Conservation (phyloP, 2,888 invertebrate genomes). For the Lasius platythorax region DNA sequence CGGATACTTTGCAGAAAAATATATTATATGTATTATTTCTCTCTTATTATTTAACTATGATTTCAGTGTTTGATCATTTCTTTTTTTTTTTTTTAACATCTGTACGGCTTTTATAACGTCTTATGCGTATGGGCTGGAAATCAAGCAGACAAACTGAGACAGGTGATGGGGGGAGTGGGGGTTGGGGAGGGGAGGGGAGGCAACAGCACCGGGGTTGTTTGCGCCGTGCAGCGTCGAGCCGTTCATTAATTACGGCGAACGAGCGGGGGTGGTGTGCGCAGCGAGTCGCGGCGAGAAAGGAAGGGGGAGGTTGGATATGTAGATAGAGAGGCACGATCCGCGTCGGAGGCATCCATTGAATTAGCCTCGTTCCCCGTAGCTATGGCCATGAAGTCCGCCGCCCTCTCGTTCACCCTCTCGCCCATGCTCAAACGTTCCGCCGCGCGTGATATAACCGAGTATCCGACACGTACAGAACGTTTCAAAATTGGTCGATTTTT, state of each 20-base stretch:
- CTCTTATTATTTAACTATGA: background rate
- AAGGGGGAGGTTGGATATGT: slow-evolving; percentile 33
- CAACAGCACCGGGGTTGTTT: slow-evolving; percentile 57
- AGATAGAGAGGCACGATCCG: slow-evolving; percentile 59
- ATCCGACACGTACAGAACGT: slow-evolving; percentile 46
- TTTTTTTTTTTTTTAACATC: background rate
- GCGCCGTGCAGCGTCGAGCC: slow-evolving; percentile 69
- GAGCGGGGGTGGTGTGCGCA: slow-evolving; percentile 61
- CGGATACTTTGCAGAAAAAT: background rate
- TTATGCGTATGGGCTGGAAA: slow-evolving; percentile 56
- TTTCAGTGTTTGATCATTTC: background rate
- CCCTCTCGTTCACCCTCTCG: slow-evolving; percentile 60
- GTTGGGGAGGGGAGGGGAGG: slow-evolving; percentile 20
- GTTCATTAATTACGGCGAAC: slow-evolving; percentile 79
- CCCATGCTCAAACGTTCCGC: slow-evolving; percentile 65
- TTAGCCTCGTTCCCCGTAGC: slow-evolving; percentile 74
- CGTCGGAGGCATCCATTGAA: slow-evolving; percentile 76
- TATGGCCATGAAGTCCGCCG: slow-evolving; percentile 66
- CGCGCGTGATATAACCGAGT: slow-evolving; percentile 56
- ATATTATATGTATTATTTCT: background rate
- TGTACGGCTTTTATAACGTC: slow-evolving; percentile 34
- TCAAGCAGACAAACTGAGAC: slow-evolving; percentile 43
- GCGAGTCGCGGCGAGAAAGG: slow-evolving; percentile 24
- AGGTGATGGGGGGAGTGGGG: background rate
- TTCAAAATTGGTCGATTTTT: slow-evolving; percentile 17